Conservation (phyloP, 2,888 invertebrate species). For the Heliconius charithonia region DNA sequence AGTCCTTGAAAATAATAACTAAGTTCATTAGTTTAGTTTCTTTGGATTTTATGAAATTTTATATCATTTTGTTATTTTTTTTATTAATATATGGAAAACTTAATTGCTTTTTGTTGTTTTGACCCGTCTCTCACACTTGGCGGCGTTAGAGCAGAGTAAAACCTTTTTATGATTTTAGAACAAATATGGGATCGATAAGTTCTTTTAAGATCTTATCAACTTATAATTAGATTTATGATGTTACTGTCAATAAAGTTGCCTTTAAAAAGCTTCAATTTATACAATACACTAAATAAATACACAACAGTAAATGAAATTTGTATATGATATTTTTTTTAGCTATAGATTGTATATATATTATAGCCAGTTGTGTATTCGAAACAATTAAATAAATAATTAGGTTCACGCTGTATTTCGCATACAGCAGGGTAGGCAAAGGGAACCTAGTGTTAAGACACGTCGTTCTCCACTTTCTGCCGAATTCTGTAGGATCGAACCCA, state of each 20-base stretch:
- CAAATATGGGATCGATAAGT: background rate
- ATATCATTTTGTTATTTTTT: background rate
- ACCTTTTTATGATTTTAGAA: background rate
- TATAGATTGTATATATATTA: too few species aligned
- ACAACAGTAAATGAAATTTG: too few species aligned
- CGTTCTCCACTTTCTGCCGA: too few species aligned
- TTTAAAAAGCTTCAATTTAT: background rate
- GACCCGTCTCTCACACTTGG: background rate
- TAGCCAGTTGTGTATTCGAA: too few species aligned
- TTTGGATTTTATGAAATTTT: constrained; percentile 5
- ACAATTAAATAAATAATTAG: too few species aligned
- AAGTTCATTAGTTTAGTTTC: background rate
- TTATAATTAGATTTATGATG: background rate
- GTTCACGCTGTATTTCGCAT: too few species aligned
- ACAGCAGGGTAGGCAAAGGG: too few species aligned
- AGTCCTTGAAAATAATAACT: background rate
- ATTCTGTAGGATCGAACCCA: too few species aligned
- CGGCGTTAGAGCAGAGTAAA: background rate
- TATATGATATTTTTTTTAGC: too few species aligned
- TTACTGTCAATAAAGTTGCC: background rate
- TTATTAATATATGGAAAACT: background rate
- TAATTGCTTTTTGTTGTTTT: background rate
- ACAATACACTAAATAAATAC: too few species aligned
- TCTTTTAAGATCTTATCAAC: background rate
- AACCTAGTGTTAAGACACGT: too few species aligned